Conservation (phyloP, 30 jellyfish, hydroid and myxozoan genomes). For the Turritopsis rubra region DNA sequence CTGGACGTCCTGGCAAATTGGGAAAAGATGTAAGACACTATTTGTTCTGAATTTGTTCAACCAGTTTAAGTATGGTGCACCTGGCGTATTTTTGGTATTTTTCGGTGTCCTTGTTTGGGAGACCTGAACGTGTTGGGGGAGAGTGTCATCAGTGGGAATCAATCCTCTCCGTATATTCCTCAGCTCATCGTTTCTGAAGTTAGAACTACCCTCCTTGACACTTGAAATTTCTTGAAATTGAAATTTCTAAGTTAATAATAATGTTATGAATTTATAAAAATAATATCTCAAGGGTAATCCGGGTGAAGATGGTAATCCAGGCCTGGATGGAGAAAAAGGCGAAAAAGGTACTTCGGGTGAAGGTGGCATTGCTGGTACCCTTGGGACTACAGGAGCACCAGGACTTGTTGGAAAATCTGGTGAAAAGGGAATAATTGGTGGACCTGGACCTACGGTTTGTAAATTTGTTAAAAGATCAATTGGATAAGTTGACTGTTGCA, state of each 20-base stretch:
- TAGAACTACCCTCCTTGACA: too few relatives aligned
- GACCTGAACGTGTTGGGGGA: too few relatives aligned
- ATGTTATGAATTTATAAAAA: too few relatives aligned
- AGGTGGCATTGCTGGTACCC: slow-evolving; percentile 38
- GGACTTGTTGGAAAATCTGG: slow-evolving; percentile 44
- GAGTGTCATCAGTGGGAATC: too few relatives aligned
- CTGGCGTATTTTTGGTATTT: too few relatives aligned
- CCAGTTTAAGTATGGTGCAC: too few relatives aligned
- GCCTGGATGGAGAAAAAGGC: slow-evolving; percentile 38
- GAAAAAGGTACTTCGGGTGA: slow-evolving; percentile 40
- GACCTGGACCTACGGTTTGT: slow-evolving; percentile 17
- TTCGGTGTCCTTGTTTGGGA: too few relatives aligned
- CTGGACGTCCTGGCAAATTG: slow-evolving; percentile 20
- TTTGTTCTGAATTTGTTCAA: too few relatives aligned
- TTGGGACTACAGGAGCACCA: slow-evolving; percentile 42
- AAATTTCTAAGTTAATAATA: not conserved
- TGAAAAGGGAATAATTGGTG: slow-evolving; percentile 23
- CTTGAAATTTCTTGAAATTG: too few relatives aligned
- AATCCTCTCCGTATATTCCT: too few relatives aligned
- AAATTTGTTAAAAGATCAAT: not conserved
- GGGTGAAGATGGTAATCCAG: slow-evolving; percentile 47
- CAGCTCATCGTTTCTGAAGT: too few relatives aligned
- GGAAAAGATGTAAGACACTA: not conserved
- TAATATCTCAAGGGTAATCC: slow-evolving; percentile 33
- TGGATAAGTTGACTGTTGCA: not conserved